A percentile compares a stretch with the other conserved stretches of the same genome.
Evolutionary conservation across 2,888 invertebrate species (phyloP).

Genomic region (Coenonympha glycerion): DNA sequence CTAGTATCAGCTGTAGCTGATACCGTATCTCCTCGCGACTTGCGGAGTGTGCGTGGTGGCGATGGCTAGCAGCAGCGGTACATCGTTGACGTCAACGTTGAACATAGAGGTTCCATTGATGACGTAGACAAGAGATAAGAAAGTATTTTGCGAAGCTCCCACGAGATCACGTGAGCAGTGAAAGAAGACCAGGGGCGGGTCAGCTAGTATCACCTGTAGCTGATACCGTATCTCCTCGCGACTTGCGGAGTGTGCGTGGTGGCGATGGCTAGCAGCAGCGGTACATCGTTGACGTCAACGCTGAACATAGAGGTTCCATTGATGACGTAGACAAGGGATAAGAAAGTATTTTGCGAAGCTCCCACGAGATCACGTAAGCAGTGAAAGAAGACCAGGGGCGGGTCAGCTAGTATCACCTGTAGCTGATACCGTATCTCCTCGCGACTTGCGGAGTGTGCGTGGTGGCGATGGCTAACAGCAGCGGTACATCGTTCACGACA

Average conservation of each 20-base stretch:
- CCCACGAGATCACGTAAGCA: too few species aligned
- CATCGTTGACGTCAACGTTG: too few species aligned
- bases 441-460: slow-evolving; percentile 91
- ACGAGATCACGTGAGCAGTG: too few species aligned
- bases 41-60: slow-evolving; percentile 91
- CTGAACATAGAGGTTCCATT: too few species aligned
- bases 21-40: slow-evolving; percentile 85
- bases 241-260: slow-evolving; percentile 92
- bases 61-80: slow-evolving; percentile 88
- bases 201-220: slow-evolving; percentile 79
- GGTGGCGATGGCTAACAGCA: slow-evolving; percentile 89
- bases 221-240: slow-evolving; percentile 85
- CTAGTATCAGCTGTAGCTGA: slow-evolving; percentile 74
- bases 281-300: too few species aligned
- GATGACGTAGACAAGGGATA: too few species aligned
- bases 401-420: slow-evolving; percentile 42
- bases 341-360: too few species aligned
- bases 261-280: slow-evolving; percentile 88
- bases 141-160: too few species aligned
- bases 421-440: slow-evolving; percentile 85
- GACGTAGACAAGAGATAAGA: too few species aligned
- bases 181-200: too few species aligned
- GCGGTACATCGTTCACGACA: slow-evolving; percentile 89
- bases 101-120: too few species aligned
- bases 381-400: too few species aligned